Evolutionary conservation across 1,140 invertebrate genomes (phyloP), one percentile per base, ranked within the genome.

Genomic region (Rhyzopertha dominica): DNA sequence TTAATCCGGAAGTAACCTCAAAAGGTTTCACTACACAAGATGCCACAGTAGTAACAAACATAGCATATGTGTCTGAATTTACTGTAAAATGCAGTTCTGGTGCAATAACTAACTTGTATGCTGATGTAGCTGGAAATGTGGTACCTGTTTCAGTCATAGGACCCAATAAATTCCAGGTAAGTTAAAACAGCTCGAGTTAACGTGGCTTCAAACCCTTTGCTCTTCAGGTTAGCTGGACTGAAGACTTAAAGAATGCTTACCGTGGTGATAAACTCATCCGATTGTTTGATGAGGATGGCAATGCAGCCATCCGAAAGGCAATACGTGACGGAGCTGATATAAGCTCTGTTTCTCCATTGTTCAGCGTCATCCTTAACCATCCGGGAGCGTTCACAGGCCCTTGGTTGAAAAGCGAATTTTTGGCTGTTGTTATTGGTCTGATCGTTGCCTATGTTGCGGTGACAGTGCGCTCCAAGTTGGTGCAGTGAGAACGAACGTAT

Each of bases 171-270:
- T 90, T 88, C 59, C 86, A 90, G 77, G 85, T 89, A 71, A 67
- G 59, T n/a, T n/a, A n/a, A n/a, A n/a, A n/a, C n/a, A n/a, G n/a
- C 61, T 50, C 37, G 30, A 40, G n/a, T 32, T 32, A n/a, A 14
- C 5, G 8, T 8, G 31, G 7, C 8, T 32, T 32, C 12, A 8
- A 9, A 7, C 42, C n/a, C n/a, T n/a, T n/a, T n/a, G n/a, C n/a
- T n/a, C n/a, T n/a, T n/a, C 63, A 95, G 86, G 82, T 96, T 10
- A 95, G 90, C 53, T 95, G 90, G 87, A 87, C 85, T 34, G 87
- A 93, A 65, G 90, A 94, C 45, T 74, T 84, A 5, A 82, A 85
- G 24, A 85, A 84, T 56, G 81, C 88, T 0, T 76, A 76, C 28
- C 82, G 85, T 39, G 92, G 91, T 23, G 79, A 82, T 32, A 84